Percentiles rank a stretch among this genome's conserved stretches.
phyloP scores from a whole-genome alignment of 1,140 invertebrate genomes.

The Antheraea pernyi region DNA sequence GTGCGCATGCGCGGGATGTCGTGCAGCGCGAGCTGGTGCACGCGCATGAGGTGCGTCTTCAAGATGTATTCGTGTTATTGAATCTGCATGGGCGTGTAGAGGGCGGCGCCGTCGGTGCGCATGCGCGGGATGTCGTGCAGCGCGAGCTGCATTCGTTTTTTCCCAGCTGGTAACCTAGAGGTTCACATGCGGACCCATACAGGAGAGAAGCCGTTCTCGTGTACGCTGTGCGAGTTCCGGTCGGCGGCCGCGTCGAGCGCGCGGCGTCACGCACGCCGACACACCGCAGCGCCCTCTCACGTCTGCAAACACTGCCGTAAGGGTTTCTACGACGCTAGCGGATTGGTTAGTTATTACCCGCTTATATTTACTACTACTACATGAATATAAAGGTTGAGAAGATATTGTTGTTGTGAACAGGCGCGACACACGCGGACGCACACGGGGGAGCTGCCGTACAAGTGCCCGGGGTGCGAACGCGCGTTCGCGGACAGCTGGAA shows the following conservation, averaged over 20 bases:
- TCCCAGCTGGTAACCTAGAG: slow-evolving; percentile 61
- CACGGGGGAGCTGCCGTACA: slow-evolving; percentile 92
- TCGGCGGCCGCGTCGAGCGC: slow-evolving; percentile 50
- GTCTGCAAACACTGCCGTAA: slow-evolving; percentile 52
- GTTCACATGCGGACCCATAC: slow-evolving; percentile 79
- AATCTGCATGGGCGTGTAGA: no score
- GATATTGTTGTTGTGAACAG: slow-evolving; percentile 33
- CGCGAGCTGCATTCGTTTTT: no score
- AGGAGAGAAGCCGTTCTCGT: slow-evolving; percentile 81
- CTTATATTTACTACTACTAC: neutral
- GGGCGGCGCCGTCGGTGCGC: no score
- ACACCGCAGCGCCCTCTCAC: slow-evolving; percentile 34
- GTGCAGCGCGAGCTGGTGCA: no score
- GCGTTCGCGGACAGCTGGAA: slow-evolving; percentile 81
- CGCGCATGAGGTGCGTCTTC: no score
- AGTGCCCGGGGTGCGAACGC: slow-evolving; percentile 86
- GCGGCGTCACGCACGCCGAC: slow-evolving; percentile 54
- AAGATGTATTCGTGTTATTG: no score
- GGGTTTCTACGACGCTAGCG: slow-evolving; percentile 49
- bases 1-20: no score
- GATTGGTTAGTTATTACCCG: slow-evolving; percentile 39
- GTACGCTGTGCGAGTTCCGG: slow-evolving; percentile 77
- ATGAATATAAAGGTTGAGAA: neutral
- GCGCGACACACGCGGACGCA: slow-evolving; percentile 83
- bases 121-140: no score